Evolutionary conservation across 2,113 vertebrate species (phyloP), one percentile per base, ranked within the genome.

Genomic region (Dromaius novaehollandiae): DNA sequence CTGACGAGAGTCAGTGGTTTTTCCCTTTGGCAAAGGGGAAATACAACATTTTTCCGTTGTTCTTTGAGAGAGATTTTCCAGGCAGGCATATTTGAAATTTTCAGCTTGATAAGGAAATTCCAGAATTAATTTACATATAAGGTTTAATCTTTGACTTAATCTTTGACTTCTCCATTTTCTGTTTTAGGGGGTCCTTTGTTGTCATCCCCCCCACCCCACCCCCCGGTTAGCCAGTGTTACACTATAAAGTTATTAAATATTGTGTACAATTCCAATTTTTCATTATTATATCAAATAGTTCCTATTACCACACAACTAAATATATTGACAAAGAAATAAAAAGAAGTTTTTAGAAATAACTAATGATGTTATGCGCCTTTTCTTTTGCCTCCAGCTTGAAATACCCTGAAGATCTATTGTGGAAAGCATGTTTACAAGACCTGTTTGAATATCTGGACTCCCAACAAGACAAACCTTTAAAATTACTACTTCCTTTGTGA

Each of bases 401-500:
- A 91, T 61, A 75, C n/a, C 66, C 26, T 64, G 25, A 60, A 89
- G 24, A 73, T 40, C 8, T 78, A 22, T 40, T 36, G 26, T 71
- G 26, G 10, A 88, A 86, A 90, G 13, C 9, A 51, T 55, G 2
- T 79, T 93, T 86, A 53, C 90, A 92, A 74, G 28, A 77, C 1
- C 2, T 4, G 32, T 38, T 89, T 89, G 53, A 86, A 69, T 88
- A 91, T 76, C 70, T 64, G 11, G 3, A 73, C 34, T 28, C 30
- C 24, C 36, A 79, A 26, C 61, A 82, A n/a, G 11, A 16, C 46
- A 70, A 0, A 61, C 12, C 17, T 12, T 8, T 9, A 79, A 58
- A 93, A 79, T 84, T 81, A 90, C 58, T 82, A 82, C 81, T 55
- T 51, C 17, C 30, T 64, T 65, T 92, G 48, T 93, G 89, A 91